Evolutionary conservation across 1,140 invertebrate species (phyloP).

Genomic region (Zaprionus capensis): DNA sequence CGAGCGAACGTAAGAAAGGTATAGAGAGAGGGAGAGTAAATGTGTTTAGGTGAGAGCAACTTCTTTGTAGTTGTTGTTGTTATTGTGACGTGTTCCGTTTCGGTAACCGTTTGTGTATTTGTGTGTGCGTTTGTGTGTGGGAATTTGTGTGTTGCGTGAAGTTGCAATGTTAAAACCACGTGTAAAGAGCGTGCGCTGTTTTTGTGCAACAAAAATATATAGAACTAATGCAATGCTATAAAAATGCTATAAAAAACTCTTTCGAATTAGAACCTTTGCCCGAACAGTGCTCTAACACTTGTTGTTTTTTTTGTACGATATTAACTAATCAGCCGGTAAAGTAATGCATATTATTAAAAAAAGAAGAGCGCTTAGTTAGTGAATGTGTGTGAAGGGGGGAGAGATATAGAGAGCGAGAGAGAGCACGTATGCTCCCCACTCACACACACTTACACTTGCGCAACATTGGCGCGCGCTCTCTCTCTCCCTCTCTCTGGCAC

Average conservation of each 20-base stretch:
- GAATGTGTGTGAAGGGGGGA: not conserved
- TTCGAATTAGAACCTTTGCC: not conserved
- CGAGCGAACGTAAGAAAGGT: not conserved
- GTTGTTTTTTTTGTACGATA: conserved; percentile 26
- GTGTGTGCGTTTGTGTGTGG: conserved; percentile 45
- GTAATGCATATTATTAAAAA: conserved; percentile 11
- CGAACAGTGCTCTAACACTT: not conserved
- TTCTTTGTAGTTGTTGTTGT: conserved; percentile 22
- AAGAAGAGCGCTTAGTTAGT: conserved; percentile 1
- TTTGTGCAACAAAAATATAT: not conserved
- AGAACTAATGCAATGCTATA: not conserved
- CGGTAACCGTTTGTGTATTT: conserved; percentile 27
- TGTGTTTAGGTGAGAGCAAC: conserved; percentile 21
- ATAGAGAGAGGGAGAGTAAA: not conserved
- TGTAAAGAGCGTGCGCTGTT: conserved; percentile 53
- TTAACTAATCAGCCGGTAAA: conserved; percentile 50
- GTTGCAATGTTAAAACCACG: conserved; percentile 66
- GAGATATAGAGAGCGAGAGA: conserved; percentile 4
- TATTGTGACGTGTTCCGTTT: conserved; percentile 63
- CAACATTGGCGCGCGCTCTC: conserved; percentile 38
- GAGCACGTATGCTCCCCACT: not conserved
- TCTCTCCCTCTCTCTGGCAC: conserved; percentile 10
- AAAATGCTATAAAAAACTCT: not conserved
- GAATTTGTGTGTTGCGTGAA: conserved; percentile 70
- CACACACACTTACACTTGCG: conserved; percentile 58